A percentile compares a stretch with the other conserved stretches of the same genome.
Conservation (phyloP, 2,113 vertebrate genomes). For the Suncus etruscus region DNA sequence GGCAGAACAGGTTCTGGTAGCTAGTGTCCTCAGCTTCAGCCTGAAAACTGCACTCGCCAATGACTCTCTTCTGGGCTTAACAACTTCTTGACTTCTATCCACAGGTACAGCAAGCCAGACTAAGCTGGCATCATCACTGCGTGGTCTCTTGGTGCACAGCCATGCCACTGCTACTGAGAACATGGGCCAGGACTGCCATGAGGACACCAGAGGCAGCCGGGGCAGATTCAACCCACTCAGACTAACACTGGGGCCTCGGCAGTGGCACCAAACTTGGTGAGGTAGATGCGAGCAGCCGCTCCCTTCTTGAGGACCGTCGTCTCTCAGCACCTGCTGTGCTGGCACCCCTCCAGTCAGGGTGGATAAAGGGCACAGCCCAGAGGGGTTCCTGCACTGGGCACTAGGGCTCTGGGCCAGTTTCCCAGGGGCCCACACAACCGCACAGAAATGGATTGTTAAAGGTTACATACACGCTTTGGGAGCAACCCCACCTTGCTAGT, state of each 20-base stretch:
- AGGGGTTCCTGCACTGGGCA: not conserved
- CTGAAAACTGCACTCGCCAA: not conserved
- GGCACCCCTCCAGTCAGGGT: not conserved
- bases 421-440: not conserved
- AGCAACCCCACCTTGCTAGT: not conserved
- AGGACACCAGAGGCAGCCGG: not conserved
- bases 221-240: not conserved
- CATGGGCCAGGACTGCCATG: not conserved
- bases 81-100: not conserved
- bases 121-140: not conserved
- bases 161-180: not conserved
- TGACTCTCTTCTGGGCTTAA: not conserved
- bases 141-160: not conserved
- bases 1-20: not conserved
- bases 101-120: conserved; percentile 11
- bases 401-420: not conserved
- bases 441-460: not conserved
- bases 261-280: not conserved
- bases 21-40: not conserved
- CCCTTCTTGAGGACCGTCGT: not conserved
- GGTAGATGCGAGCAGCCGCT: not conserved
- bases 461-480: too few species aligned
- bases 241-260: not conserved
- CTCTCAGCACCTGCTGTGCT: not conserved
- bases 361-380: not conserved